Base-by-base conservation (phyloP, 2,888 invertebrate species). In the Acleris emargana region DNA sequence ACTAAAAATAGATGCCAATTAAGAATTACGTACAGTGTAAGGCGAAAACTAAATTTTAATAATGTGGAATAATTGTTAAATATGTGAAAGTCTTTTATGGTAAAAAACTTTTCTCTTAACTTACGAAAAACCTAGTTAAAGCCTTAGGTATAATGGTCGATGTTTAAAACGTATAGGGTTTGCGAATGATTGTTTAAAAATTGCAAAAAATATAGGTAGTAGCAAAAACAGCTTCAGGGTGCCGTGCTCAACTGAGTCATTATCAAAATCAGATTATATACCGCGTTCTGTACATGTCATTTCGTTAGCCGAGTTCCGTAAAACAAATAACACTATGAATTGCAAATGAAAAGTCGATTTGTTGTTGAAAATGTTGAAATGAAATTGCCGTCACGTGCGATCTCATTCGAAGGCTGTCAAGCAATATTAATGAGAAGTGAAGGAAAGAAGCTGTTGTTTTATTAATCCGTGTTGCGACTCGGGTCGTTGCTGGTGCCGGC, bases 351-450 rank as follows among this genome's bases (percentile, higher is more conserved):
- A 50, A 45, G 22, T 64, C 64, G 17, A 64, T 60, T 60, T 60
- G 60, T 60, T 28, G 28, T 32, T 32, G 32, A 32, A 32, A 32
- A 32, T 32, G 7, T 9, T 51, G 45, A 64, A 64, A 64, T 45
- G 18, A 50, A 60, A 64, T 64, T 45, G 51, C 51, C 22, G 55
- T 64, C 64, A 64, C 64, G 64, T 60, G 51, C 64, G 59, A 51
- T 60, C 64, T 60, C 51, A 64, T 64, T 64, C 17, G 55, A 47
- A 55, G 32, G 32, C 55, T 51, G 64, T 60, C 64, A 51, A 43
- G 50, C 55, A 64, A 64, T 64, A 60, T 64, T 59, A 64, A 64
- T 60, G 60, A 55, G 55, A 55, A 64, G 22, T 60, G 55, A 55
- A 51, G 50, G 32, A 64, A 64, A 60, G 58, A 54, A 55, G 55